Evolutionary conservation across 2,888 invertebrate genomes (phyloP), one percentile per base, ranked within the genome.

Genomic region (Tetranychus piercei): DNA sequence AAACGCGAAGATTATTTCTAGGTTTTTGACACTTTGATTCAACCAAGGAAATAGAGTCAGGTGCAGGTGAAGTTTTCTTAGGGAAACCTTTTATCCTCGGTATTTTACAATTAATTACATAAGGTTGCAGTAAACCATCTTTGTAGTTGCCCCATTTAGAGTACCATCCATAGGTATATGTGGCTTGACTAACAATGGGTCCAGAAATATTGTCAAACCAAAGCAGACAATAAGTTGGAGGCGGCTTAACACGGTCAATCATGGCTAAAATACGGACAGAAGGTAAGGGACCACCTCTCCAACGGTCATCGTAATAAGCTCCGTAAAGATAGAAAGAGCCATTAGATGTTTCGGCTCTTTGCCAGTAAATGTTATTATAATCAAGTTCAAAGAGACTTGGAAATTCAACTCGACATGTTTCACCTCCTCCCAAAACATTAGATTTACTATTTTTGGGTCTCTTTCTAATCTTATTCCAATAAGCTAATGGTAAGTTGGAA

Each of bases 281-380:
- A 88, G 90, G 8, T 90, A 92, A 79, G 87, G 87, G 43, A 90
- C 87, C 75, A 92, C 88, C 1, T 91, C 89, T 7, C 92, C 78
- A 92, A 44, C 94, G 86, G 74, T 88, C 87, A 82, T 94, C 94
- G 81, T 91, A 88, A 83, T 92, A 94, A 11, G 94, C 94, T 11
- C 92, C 92, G 82, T 89, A 93, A 34, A 94, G 83, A 82, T 92
- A 91, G 81, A 93, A 93, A 1, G 75, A 73, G 22, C 77, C 78
- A 80, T 92, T 90, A 66, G 87, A 86, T 7, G 90, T 88, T 79
- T 87, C 87, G 81, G 92, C 81, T 73, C 89, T 90, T 84, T 94
- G 94, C 94, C 94, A 94, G 83, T 93, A 93, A 74, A 91, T 87
- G 82, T 94, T 94, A 84, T 92, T 92, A 84, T 92, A 94, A 82